phyloP scores from a whole-genome alignment of 2,797 vertebrate species.

The Pelobates cultripes region DNA sequence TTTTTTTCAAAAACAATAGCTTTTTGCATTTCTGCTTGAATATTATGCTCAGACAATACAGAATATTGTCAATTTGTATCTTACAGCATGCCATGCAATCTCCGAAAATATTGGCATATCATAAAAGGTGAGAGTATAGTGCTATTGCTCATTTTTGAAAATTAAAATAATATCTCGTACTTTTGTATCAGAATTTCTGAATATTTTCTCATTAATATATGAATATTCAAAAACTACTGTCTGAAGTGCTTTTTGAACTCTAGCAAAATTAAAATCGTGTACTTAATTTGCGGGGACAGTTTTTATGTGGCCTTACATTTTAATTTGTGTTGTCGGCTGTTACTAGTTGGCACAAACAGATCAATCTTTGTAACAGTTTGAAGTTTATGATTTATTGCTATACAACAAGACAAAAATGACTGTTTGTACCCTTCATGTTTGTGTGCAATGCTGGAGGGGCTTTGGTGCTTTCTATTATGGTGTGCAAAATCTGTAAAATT shows the following conservation, averaged over 20 bases:
- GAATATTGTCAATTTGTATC: no score
- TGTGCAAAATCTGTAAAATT: constrained; percentile 53
- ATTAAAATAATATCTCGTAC: no score
- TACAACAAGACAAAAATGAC: constrained; percentile 53
- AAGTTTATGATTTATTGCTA: constrained; percentile 56
- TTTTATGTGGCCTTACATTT: constrained; percentile 38
- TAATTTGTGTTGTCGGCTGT: constrained; percentile 38
- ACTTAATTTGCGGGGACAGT: constrained; percentile 36
- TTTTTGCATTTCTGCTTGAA: no score
- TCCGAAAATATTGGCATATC: no score
- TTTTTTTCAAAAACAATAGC: no score
- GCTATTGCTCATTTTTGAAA: no score
- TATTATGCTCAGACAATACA: no score
- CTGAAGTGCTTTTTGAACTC: constrained; percentile 9
- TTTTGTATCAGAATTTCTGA: not conserved
- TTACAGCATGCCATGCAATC: no score
- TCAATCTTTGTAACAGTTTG: constrained; percentile 54
- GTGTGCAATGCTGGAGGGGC: constrained; percentile 51
- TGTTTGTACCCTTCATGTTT: constrained; percentile 51
- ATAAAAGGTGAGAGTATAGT: no score
- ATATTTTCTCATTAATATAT: not conserved
- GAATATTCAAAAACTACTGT: constrained; percentile 26
- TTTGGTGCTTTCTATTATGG: constrained; percentile 50
- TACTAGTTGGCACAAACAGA: constrained; percentile 51
- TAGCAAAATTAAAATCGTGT: not conserved